A percentile compares a stretch with the other conserved stretches of the same genome.
Conservation (phyloP, 2,113 vertebrate genomes). For the Hydropotes inermis region DNA sequence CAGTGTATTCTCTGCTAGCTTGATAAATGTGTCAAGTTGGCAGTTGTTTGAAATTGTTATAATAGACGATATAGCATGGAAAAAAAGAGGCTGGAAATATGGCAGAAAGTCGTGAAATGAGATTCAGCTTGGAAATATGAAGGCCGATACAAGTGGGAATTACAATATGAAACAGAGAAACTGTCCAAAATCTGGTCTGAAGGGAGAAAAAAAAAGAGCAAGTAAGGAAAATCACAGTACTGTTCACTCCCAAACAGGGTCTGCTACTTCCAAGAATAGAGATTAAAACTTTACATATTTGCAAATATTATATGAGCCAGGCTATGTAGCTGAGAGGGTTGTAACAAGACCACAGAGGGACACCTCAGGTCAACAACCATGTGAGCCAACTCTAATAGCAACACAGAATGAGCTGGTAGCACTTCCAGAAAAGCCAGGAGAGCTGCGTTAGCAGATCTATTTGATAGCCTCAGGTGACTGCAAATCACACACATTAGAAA, state of each 20-base stretch:
- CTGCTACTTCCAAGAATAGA: conserved; percentile 7
- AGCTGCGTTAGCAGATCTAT: background rate
- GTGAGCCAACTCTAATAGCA: background rate
- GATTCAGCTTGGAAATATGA: conserved; percentile 67
- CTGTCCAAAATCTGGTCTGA: conserved; percentile 58
- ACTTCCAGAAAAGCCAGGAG: background rate
- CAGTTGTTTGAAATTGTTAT: conserved; percentile 37
- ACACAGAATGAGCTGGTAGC: background rate
- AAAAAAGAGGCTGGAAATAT: conserved; percentile 58
- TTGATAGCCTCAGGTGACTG: background rate
- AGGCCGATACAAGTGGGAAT: conserved; percentile 47
- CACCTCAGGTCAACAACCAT: background rate
- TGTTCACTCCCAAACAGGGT: conserved; percentile 21
- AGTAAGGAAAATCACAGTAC: conserved; percentile 32
- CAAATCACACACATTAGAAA: background rate
- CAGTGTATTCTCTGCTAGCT: background rate
- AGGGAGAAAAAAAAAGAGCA: conserved; percentile 6
- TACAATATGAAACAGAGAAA: conserved; percentile 46
- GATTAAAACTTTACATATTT: background rate
- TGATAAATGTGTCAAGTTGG: conserved; percentile 54
- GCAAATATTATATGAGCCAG: background rate
- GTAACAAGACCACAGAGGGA: background rate
- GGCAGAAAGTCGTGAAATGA: conserved; percentile 50
- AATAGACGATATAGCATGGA: conserved; percentile 9
- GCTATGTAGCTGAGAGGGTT: background rate